Evolutionary conservation across 2,888 invertebrate species (phyloP).

Genomic region (Ornithoptera priamus): DNA sequence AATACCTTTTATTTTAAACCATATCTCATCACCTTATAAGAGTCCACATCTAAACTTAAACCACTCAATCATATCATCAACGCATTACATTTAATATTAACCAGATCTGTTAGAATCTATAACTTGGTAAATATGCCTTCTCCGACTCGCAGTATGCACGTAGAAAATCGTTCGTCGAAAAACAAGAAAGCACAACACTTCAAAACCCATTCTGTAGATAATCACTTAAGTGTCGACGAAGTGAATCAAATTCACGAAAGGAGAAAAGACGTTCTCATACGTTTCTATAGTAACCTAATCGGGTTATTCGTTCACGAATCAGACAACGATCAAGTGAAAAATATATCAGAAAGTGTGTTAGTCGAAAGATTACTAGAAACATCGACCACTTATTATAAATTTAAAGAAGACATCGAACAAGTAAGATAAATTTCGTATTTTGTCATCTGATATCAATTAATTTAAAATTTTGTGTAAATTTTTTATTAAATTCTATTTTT

Average conservation of each 20-base stretch:
- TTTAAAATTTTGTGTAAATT: background rate
- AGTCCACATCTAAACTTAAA: too few relatives aligned
- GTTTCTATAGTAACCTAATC: constrained; percentile 67
- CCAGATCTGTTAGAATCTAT: too few relatives aligned
- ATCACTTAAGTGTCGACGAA: background rate
- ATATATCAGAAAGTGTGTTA: constrained; percentile 58
- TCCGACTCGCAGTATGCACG: constrained; percentile 7
- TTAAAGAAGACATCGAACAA: constrained; percentile 77
- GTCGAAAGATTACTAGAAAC: constrained; percentile 67
- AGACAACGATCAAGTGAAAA: constrained; percentile 45
- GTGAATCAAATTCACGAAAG: constrained; percentile 35
- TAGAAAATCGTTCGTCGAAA: background rate
- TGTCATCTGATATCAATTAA: background rate
- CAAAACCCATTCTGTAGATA: background rate
- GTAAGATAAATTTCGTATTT: constrained; percentile 51
- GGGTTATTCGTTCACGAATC: constrained; percentile 66
- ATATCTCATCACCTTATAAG: too few relatives aligned
- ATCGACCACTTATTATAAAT: constrained; percentile 70
- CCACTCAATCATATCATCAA: too few relatives aligned
- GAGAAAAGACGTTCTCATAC: constrained; percentile 48
- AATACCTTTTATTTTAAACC: too few relatives aligned
- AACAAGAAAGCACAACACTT: background rate
- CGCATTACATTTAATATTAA: too few relatives aligned
- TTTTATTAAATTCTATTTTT: background rate
- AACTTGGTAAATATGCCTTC: too few relatives aligned